phyloP scores from a whole-genome alignment of 2,797 vertebrate genomes.

The Myiotriccus ornatus region DNA sequence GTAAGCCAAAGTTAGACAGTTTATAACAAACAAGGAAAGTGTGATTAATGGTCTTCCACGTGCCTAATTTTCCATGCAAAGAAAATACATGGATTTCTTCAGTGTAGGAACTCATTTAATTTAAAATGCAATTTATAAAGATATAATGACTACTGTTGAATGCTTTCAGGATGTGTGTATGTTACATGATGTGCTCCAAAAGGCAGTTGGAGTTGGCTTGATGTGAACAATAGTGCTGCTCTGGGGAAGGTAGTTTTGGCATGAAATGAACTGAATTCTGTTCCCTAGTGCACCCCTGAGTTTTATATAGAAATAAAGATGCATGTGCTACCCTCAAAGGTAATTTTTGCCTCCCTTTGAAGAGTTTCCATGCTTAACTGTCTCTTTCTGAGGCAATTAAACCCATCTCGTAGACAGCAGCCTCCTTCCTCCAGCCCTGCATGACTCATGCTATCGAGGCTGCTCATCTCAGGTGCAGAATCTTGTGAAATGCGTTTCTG shows the following conservation, averaged over 20 bases:
- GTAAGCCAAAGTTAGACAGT: not conserved
- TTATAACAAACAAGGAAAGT: not conserved
- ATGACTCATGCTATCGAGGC: constrained; percentile 36
- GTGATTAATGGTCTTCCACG: not conserved
- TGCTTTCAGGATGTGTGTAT: not conserved
- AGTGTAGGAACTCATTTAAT: not conserved
- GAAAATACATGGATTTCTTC: not conserved
- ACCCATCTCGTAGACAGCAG: not conserved
- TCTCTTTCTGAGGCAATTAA: constrained; percentile 34
- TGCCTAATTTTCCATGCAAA: not conserved
- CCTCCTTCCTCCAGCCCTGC: constrained; percentile 3
- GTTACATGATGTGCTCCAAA: not conserved
- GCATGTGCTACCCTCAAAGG: not conserved
- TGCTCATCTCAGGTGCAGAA: constrained; percentile 47
- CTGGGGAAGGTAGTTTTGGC: not conserved
- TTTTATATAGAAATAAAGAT: constrained; percentile 11
- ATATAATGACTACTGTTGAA: not conserved
- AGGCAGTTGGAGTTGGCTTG: not conserved
- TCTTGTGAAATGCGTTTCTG: constrained; percentile 39
- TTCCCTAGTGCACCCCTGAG: not conserved
- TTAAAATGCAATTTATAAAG: not conserved
- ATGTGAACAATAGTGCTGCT: not conserved
- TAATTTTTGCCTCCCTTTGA: constrained; percentile 15
- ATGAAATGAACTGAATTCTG: not conserved
- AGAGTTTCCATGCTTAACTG: constrained; percentile 43